phyloP scores from a whole-genome alignment of 2,797 vertebrate genomes.

The Pogoniulus pusillus region DNA sequence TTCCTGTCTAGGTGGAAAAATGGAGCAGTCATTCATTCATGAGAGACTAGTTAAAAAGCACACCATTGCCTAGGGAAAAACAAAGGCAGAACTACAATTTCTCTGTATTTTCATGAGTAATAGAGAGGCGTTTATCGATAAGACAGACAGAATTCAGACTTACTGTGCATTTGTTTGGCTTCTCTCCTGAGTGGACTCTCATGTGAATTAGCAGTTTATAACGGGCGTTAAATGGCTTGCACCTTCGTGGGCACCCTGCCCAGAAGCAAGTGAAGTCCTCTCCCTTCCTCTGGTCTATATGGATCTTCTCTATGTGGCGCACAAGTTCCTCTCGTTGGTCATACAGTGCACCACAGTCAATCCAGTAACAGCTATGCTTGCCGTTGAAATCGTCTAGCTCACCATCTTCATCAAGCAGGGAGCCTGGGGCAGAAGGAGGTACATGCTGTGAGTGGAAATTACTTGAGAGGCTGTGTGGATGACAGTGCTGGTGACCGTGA shows the following conservation, averaged over 20 bases:
- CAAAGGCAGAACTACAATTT: not conserved
- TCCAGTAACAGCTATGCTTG: constrained; percentile 88
- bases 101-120: not conserved
- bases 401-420: constrained; percentile 84
- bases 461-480: constrained; percentile 59
- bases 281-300: constrained; percentile 94
- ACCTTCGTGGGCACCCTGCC: constrained; percentile 89
- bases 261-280: constrained; percentile 97
- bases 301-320: constrained; percentile 92
- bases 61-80: not conserved
- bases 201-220: constrained; percentile 99
- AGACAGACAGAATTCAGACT: constrained; percentile 50
- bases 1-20: not conserved
- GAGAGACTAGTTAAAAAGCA: not conserved
- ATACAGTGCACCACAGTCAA: constrained; percentile 86
- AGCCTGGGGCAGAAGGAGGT: constrained; percentile 58
- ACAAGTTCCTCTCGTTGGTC: constrained; percentile 94
- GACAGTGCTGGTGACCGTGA: constrained; percentile 81
- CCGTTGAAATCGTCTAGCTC: constrained; percentile 81
- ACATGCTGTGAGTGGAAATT: constrained; percentile 37
- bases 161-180: constrained; percentile 98
- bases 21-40: not conserved
- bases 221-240: constrained; percentile 95
- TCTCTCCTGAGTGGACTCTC: constrained; percentile 98
- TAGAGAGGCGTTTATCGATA: not conserved